A percentile compares a stretch with the other conserved stretches of the same genome.
Evolutionary conservation across 2,113 vertebrate genomes (phyloP).

Genomic region (Pteropus alecto): DNA sequence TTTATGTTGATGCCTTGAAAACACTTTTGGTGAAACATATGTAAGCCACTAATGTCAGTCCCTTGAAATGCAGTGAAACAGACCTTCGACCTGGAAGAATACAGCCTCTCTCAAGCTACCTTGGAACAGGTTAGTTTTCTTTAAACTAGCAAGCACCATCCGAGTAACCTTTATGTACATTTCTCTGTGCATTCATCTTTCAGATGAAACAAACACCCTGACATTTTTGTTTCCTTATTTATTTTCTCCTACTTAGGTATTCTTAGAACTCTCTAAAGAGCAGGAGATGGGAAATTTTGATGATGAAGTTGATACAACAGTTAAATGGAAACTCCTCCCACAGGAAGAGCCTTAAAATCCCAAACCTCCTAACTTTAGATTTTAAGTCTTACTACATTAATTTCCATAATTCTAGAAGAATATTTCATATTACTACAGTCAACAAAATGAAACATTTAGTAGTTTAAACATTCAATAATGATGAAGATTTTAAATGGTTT

Average conservation of each 20-base stretch:
- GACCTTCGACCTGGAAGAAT: conserved; percentile 77
- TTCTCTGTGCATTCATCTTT: neutral
- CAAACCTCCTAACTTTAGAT: neutral
- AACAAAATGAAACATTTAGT: neutral
- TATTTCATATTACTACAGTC: neutral
- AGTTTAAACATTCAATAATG: neutral
- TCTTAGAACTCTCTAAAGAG: conserved; percentile 75
- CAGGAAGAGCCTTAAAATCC: conserved; percentile 42
- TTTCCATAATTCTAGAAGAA: neutral
- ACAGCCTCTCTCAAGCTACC: conserved; percentile 81
- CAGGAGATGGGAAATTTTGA: conserved; percentile 62
- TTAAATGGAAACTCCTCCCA: conserved; percentile 55
- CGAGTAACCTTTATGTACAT: neutral
- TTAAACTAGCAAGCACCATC: neutral
- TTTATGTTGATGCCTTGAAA: neutral
- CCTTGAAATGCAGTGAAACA: conserved; percentile 63
- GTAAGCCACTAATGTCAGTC: neutral
- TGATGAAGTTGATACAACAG: neutral
- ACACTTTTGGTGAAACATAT: neutral
- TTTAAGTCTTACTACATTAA: neutral
- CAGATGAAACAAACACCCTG: neutral
- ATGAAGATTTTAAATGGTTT: neutral
- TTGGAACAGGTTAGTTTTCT: conserved; percentile 79
- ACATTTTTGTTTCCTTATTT: fast-evolving
- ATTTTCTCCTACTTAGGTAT: conserved; percentile 32